phyloP scores from a whole-genome alignment of 2,888 invertebrate species.

The Pseudoips prasinana region DNA sequence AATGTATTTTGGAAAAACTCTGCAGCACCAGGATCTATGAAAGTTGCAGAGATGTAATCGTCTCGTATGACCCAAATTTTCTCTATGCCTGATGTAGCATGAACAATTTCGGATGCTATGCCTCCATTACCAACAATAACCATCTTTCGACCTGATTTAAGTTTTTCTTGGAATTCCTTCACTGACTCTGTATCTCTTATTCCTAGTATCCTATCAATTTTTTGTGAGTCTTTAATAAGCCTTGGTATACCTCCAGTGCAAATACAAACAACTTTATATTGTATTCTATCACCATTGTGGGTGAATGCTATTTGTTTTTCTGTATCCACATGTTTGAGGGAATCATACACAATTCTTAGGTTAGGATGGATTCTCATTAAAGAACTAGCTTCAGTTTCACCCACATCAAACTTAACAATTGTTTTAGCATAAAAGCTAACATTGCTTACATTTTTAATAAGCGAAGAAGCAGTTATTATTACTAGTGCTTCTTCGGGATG shows the following conservation, averaged over 20 bases:
- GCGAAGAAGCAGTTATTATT: conserved; percentile 91
- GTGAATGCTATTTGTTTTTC: conserved; percentile 79
- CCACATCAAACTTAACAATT: conserved; percentile 92
- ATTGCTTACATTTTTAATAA: conserved; percentile 95
- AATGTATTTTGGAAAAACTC: conserved; percentile 89
- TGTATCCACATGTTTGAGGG: conserved; percentile 81
- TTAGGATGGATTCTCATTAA: conserved; percentile 84
- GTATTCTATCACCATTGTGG: conserved; percentile 74
- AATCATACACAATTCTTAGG: conserved; percentile 86
- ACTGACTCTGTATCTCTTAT: conserved; percentile 98
- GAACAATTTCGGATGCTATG: conserved; percentile 97
- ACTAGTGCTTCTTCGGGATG: conserved; percentile 86
- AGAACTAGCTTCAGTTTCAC: conserved; percentile 85
- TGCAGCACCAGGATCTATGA: conserved; percentile 97
- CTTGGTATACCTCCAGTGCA: conserved; percentile 96
- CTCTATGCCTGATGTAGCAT: conserved; percentile 92
- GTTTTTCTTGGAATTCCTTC: conserved; percentile 86
- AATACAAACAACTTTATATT: conserved; percentile 92
- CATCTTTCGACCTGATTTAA: conserved; percentile 87
- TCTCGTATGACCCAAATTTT: conserved; percentile 97
- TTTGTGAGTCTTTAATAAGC: conserved; percentile 83
- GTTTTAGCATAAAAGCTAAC: conserved; percentile 91
- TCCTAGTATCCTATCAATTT: conserved; percentile 87
- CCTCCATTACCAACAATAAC: conserved; percentile 98
- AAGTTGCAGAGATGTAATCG: conserved; percentile 94